phyloP scores from a whole-genome alignment of 2,113 vertebrate species.

The Epinephelus cyanopodus region DNA sequence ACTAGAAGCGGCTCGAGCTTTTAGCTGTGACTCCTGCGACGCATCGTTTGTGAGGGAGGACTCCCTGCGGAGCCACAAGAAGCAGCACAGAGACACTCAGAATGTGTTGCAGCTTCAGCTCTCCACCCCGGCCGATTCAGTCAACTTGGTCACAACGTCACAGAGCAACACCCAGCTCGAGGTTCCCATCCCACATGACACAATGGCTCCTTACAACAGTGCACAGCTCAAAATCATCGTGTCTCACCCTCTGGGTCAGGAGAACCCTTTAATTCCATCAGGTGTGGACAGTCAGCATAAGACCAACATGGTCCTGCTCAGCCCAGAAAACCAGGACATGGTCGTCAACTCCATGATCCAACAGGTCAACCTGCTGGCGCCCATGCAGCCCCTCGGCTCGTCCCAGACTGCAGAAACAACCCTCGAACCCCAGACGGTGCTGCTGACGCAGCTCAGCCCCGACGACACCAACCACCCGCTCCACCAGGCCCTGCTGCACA shows the following conservation, averaged over 20 bases:
- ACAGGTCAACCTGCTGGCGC: conserved; percentile 90
- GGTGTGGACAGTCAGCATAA: conserved; percentile 60
- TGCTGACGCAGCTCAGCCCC: conserved; percentile 85
- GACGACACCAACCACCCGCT: conserved; percentile 66
- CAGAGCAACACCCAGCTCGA: conserved; percentile 71
- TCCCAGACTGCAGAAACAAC: conserved; percentile 74
- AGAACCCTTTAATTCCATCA: conserved; percentile 78
- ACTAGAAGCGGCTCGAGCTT: conserved; percentile 92
- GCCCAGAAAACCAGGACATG: conserved; percentile 82
- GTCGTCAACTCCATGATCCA: conserved; percentile 90
- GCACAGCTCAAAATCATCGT: conserved; percentile 92
- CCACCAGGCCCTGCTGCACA: conserved; percentile 87
- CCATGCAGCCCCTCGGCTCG: conserved; percentile 77
- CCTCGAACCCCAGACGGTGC: conserved; percentile 82
- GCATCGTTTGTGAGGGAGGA: conserved; percentile 96
- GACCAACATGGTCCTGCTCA: conserved; percentile 81
- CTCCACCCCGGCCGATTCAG: conserved; percentile 61
- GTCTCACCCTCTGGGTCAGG: conserved; percentile 85
- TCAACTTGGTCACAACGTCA: conserved; percentile 46
- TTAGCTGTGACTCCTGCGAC: conserved; percentile 90
- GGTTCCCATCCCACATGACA: conserved; percentile 77
- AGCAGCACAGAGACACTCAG: conserved; percentile 89
- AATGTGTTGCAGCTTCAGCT: conserved; percentile 83
- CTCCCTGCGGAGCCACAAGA: conserved; percentile 94
- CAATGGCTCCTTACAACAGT: conserved; percentile 81